These are phyloP conservation scores for Marcusenius ussheri DNA, from an alignment of 2,113 vertebrate genomes.

Conservation along the genomic window DNA sequence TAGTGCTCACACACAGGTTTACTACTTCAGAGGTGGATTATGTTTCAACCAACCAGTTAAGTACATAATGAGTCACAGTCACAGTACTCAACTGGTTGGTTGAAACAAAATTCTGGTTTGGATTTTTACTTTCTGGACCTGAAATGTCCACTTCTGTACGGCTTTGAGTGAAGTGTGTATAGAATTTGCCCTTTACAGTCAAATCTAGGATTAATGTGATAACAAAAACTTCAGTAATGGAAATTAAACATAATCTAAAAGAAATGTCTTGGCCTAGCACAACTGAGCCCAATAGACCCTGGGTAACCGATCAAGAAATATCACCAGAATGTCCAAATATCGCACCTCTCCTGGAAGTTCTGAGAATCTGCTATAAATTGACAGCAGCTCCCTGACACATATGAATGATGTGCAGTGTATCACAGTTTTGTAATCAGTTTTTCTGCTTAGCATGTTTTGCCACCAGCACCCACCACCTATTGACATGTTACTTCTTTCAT, in stretches of 20 bases:
- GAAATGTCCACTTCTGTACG: not conserved
- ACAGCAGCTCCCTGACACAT: not conserved
- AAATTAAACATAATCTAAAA: not conserved
- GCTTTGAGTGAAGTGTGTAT: not conserved
- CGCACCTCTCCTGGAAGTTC: not conserved
- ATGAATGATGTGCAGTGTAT: too few species aligned
- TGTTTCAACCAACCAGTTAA: not conserved
- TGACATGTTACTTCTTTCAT: not conserved
- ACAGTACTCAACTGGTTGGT: too few species aligned
- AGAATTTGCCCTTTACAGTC: not conserved
- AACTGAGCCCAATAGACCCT: not conserved
- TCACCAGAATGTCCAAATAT: not conserved
- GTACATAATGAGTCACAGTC: too few species aligned
- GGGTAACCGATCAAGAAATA: not conserved
- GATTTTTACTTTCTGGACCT: too few species aligned
- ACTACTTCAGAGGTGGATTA: not conserved
- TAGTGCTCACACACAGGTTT: not conserved
- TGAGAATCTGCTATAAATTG: not conserved
- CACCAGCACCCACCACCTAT: not conserved
- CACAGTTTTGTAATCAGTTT: too few species aligned
- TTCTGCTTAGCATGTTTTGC: not conserved
- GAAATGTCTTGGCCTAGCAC: not conserved
- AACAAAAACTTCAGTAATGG: not conserved
- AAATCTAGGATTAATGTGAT: not conserved
- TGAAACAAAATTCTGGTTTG: too few species aligned